These are phyloP conservation scores for Setophaga kirtlandii DNA, from an alignment of 2,113 vertebrate species.

Conservation along the genomic window DNA sequence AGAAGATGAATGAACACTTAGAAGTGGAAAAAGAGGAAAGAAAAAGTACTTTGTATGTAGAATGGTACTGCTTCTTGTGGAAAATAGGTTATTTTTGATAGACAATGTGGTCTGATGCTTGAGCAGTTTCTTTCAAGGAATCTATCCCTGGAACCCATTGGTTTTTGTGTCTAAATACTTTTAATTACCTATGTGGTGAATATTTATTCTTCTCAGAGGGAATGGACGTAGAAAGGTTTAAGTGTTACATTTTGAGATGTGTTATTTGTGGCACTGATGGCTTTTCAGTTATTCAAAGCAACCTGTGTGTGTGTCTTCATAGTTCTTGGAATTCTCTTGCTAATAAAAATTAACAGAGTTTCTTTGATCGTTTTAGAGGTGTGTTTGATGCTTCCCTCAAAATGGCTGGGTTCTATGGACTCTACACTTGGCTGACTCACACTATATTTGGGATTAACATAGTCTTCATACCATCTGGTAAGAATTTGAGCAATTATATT, in stretches of 20 bases:
- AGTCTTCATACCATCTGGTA: slow-evolving; percentile 98
- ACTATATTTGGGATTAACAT: slow-evolving; percentile 99
- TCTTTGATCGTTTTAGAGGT: slow-evolving; percentile 81
- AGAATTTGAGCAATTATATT: slow-evolving; percentile 29
- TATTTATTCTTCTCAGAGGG: background rate
- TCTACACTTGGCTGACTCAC: slow-evolving; percentile 99
- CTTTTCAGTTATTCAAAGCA: background rate
- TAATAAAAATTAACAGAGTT: background rate
- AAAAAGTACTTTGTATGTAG: background rate
- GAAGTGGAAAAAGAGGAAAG: background rate
- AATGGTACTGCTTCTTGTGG: background rate
- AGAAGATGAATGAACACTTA: background rate
- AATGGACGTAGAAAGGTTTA: background rate
- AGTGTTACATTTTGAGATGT: background rate
- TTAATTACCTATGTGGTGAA: background rate
- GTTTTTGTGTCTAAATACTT: background rate
- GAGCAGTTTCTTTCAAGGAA: background rate
- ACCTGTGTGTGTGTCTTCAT: background rate
- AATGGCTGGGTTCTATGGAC: slow-evolving; percentile 98
- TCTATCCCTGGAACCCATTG: background rate
- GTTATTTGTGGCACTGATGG: background rate
- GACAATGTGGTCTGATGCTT: background rate
- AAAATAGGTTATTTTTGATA: background rate
- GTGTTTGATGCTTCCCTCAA: slow-evolving; percentile 99
- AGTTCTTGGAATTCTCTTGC: background rate